Base-by-base conservation (phyloP, 1,140 invertebrate species). In the Nephotettix cincticeps region DNA sequence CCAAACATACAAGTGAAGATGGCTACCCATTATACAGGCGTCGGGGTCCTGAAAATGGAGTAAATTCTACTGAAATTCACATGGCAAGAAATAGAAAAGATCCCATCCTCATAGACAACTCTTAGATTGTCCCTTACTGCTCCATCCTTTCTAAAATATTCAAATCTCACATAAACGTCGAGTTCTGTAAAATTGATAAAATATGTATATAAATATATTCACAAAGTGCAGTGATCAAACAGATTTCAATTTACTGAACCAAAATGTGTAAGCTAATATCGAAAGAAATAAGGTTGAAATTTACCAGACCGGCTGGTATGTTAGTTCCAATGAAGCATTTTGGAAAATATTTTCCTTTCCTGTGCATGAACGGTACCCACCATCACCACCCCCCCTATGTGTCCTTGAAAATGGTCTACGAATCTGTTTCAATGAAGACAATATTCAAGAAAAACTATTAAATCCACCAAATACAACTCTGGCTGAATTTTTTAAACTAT, bases 301-400 rank as follows among this genome's bases (percentile, higher is more conserved):
- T 0, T 70, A 70, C 74, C 21, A 78, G 68, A 63, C 77, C 71
- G 81, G 79, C 56, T 72, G 82, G 32, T 84, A 84, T 77, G 51
- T 81, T 0, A 86, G 86, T 74, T 71, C 2, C n/a, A 75, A 76
- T 70, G 81, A 84, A 79, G 83, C 81, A 51, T 73, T 77, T 69
- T 84, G 80, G 78, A 72, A 77, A 47, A 81, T 84, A 21, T 76
- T 79, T 1, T 67, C 71, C 51, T 81, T 80, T 71, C 72, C 73
- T 28, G 77, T 83, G 40, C 79, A 81, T 67, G 76, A 81, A 65
- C 64, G 77, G 21, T 72, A 78, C 70, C 81, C 81, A 65, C 47
- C 77, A 56, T 78, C 82, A 65, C 30, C 75, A 28, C 75, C 80
- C 70, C 70, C 81, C 30, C 69, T 71, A 43, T 75, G 82, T n/a